A percentile compares a stretch with the other conserved stretches of the same genome.
These are phyloP conservation scores for Zapornia atra DNA, from an alignment of 2,113 vertebrate species.

Conservation along the genomic window DNA sequence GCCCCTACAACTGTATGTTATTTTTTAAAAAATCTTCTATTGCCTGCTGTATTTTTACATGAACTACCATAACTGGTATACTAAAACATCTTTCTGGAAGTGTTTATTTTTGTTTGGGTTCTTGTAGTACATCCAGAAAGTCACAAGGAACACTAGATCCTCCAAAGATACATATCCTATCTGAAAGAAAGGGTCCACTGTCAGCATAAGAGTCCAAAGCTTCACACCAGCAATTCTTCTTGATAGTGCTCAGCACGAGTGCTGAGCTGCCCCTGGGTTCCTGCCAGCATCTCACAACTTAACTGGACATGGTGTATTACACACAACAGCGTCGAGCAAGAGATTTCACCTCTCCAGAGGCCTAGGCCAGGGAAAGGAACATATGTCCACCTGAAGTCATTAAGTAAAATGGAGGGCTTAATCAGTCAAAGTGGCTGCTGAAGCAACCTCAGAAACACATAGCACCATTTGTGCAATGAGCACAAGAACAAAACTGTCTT, in stretches of 20 bases:
- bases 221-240: not conserved
- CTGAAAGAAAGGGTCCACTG: not conserved
- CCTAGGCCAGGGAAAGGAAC: not conserved
- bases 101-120: not conserved
- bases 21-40: not conserved
- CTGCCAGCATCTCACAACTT: not conserved
- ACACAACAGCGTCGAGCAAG: not conserved
- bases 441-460: accelerated
- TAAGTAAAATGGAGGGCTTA: not conserved
- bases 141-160: not conserved
- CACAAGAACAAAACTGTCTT: not conserved
- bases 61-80: not conserved
- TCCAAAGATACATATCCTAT: not conserved
- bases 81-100: not conserved
- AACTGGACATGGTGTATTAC: not conserved
- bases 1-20: not conserved
- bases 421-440: not conserved
- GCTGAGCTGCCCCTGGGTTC: not conserved
- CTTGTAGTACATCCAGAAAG: not conserved
- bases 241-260: not conserved
- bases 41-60: not conserved
- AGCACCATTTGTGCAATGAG: not conserved
- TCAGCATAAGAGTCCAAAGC: not conserved
- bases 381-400: not conserved
- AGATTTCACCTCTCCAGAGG: not conserved